These are phyloP conservation scores for Palythoa caribaeorum DNA, from an alignment of 92 coral and sea anemone species.

Conservation along the genomic window DNA sequence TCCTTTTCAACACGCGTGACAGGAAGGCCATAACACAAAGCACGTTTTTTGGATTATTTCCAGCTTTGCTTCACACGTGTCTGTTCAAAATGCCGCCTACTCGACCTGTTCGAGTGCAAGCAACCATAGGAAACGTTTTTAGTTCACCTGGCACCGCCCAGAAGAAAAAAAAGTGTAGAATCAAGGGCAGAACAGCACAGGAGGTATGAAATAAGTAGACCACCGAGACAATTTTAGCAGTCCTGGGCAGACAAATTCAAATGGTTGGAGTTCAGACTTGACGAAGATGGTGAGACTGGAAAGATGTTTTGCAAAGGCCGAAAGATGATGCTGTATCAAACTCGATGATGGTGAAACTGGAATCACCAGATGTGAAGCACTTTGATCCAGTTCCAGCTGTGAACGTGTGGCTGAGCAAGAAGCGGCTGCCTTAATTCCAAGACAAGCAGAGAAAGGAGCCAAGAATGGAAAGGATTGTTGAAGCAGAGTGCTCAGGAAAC, in stretches of 20 bases:
- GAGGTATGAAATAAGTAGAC: conserved; percentile 32
- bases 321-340: conserved; percentile 13
- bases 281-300: conserved; percentile 15
- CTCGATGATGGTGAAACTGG: conserved; percentile 3
- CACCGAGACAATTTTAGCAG: conserved; percentile 30
- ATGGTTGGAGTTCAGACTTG: background rate
- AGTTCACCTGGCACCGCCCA: conserved; percentile 37
- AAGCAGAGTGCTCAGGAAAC: background rate
- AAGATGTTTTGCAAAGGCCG: conserved; percentile 15
- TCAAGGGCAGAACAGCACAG: conserved; percentile 36
- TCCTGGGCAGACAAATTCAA: conserved; percentile 20
- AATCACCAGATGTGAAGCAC: conserved; percentile 19
- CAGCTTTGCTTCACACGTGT: conserved; percentile 28
- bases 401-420: background rate
- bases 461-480: background rate
- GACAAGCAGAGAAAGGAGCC: conserved; percentile 4
- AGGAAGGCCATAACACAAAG: conserved; percentile 27
- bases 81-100: conserved; percentile 36
- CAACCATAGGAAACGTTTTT: conserved; percentile 32
- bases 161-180: conserved; percentile 16
- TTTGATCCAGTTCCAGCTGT: conserved; percentile 4
- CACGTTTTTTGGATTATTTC: conserved; percentile 31
- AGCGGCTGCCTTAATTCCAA: background rate
- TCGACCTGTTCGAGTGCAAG: conserved; percentile 39
- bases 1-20: background rate